These are phyloP conservation scores for Brachionus rubens DNA, from an alignment of 1,140 invertebrate species.

Conservation along the genomic window DNA sequence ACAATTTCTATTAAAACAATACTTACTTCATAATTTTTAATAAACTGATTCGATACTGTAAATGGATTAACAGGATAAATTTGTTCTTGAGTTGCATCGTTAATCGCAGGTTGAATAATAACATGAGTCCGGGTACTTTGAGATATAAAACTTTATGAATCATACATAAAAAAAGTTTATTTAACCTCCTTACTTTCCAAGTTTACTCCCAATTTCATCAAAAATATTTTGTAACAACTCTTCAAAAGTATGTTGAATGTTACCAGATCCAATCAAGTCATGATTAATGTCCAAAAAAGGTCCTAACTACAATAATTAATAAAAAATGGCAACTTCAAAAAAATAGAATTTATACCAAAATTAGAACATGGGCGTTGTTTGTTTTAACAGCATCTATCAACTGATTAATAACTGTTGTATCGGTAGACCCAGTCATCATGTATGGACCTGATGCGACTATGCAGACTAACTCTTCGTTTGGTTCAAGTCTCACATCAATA, in stretches of 20 bases:
- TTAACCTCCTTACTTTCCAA: constrained; percentile 4
- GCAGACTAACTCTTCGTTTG: constrained; percentile 2
- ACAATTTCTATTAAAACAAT: background rate
- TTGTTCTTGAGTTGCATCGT: constrained; percentile 12
- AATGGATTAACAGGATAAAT: constrained; percentile 45
- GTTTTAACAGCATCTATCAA: background rate
- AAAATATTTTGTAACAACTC: background rate
- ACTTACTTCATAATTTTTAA: constrained; percentile 1
- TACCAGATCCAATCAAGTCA: constrained; percentile 11
- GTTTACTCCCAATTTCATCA: constrained; percentile 11
- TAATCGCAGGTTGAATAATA: constrained; percentile 37
- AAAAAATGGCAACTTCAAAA: background rate
- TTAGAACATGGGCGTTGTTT: constrained; percentile 18
- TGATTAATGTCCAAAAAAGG: constrained; percentile 44
- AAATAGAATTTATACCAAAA: constrained; percentile 1
- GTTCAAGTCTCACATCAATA: background rate
- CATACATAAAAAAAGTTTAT: background rate
- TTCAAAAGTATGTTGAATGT: constrained; percentile 3
- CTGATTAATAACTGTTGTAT: background rate
- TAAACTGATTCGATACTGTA: background rate
- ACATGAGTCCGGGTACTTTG: constrained; percentile 14
- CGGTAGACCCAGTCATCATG: constrained; percentile 3
- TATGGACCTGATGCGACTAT: constrained; percentile 35
- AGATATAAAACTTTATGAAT: background rate
- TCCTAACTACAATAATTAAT: constrained; percentile 13